Evolutionary conservation across 92 coral and sea anemone species (phyloP), one percentile per base, ranked within the genome.

Genomic region (Isaurus tuberculatus): DNA sequence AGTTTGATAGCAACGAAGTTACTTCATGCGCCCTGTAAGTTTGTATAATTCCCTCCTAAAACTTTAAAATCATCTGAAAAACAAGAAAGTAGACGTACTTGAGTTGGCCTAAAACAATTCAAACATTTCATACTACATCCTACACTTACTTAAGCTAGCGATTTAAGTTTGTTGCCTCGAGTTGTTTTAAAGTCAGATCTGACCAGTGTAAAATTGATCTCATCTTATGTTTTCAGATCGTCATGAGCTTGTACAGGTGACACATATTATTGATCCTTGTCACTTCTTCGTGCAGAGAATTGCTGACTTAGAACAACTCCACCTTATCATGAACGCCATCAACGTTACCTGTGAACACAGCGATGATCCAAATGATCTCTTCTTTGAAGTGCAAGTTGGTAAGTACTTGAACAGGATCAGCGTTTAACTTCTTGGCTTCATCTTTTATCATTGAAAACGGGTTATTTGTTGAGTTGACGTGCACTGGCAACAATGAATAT

Each of bases 191-290:
- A n/a, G n/a, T 40, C 11, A 40, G 4, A 0, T 40, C 7, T 40
- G 46, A 6, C 46, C 46, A 40, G 46, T 40, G 6, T 40, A 40
- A 7, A 7, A 2, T 40, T 1, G 49, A 63, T 31, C 53, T 36
- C 11, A 17, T 17, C 63, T 55, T 4, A 14, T 57, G 5, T 10
- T 71, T 86, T 49, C 84, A 90, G 95, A 85, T 87, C 98, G 95
- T 3, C 99, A 94, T 84, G 98, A 97, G 73, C 65, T 97, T 37
- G 99, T 94, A 55, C 75, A 83, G 36, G 95, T 97, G 69, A 94
- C 98, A 0, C 99, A 97, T 80, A 94, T 97, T 46, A 60, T 81
- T 57, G 98, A 94, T 86, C 99, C 99, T 14, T 88, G 97, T 65
- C 90, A 92, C 66, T 94, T 97, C 75, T 87, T 90, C 88, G 93